Conservation (phyloP, 30 jellyfish, hydroid and myxozoan genomes). For the Hydra vulgaris region DNA sequence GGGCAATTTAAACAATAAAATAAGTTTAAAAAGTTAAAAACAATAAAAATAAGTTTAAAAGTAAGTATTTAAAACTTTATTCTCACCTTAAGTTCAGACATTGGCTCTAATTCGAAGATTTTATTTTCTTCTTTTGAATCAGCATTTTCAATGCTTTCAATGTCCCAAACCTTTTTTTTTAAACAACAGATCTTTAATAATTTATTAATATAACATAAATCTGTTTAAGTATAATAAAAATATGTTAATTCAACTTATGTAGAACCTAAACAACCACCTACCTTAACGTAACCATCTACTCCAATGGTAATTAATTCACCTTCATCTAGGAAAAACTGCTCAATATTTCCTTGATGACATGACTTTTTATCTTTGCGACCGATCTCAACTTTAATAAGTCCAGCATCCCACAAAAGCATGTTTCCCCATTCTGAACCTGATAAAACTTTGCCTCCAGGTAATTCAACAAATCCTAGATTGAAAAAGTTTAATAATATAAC, state of each 20-base stretch:
- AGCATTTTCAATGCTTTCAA: constrained; percentile 87
- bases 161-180: constrained; percentile 78
- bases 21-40: too few species aligned
- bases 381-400: constrained; percentile 76
- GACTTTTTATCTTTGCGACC: constrained; percentile 77
- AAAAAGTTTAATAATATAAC: background rate
- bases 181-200: too few species aligned
- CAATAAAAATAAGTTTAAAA: too few species aligned
- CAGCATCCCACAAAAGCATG: constrained; percentile 95
- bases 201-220: background rate
- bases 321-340: constrained; percentile 86
- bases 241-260: too few species aligned
- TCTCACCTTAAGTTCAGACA: constrained; percentile 95
- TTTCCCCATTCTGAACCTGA: constrained; percentile 98
- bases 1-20: too few species aligned
- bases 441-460: constrained; percentile 92
- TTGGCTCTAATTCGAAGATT: constrained; percentile 87
- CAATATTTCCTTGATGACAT: constrained; percentile 85
- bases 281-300: constrained; percentile 85
- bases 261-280: too few species aligned
- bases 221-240: too few species aligned
- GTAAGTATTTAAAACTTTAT: background rate
- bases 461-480: constrained; percentile 65
- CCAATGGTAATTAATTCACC: constrained; percentile 94
- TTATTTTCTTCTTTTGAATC: constrained; percentile 69